Evolutionary conservation across 2,888 invertebrate genomes (phyloP), one percentile per base, ranked within the genome.

Genomic region (Lepetodrilus schrolli): DNA sequence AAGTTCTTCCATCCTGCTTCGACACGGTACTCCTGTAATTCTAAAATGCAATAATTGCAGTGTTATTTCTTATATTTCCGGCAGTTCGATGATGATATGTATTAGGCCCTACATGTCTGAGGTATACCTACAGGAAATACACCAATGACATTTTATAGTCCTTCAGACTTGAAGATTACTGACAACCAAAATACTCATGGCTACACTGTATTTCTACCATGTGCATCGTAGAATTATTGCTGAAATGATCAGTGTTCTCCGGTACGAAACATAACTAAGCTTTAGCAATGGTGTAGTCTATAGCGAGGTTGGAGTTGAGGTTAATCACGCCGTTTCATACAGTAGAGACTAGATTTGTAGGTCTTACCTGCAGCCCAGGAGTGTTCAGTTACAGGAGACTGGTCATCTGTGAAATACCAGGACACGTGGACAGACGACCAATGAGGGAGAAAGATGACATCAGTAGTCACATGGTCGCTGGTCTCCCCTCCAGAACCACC

Each of bases 311-410:
- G 10, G 4, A 0, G 43, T 17, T 10, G n/a, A n/a, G n/a, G n/a
- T n/a, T n/a, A n/a, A n/a, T n/a, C n/a, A n/a, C n/a, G n/a, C n/a
- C n/a, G n/a, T n/a, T n/a, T n/a, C n/a, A n/a, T n/a, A n/a, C n/a
- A n/a, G n/a, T n/a, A n/a, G n/a, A n/a, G 7, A 7, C 10, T 7
- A 8, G 7, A 38, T 13, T 38, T 48, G 7, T 48, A n/a, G n/a
- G n/a, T n/a, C 43, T 43, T 37, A 76, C 74, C 77, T 7, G 74
- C 8, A 2, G 77, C 77, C 77, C 77, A 77, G 20, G 49, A 30
- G 58, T 74, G 74, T 7, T 77, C 77, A 30, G 69, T 51, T 2
- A 77, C 66, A 8, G 72, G 51, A 30, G 72, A 58, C 7, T 58
- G 38, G 8, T 26, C 26, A 26, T 77, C 77, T 20, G 21, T 17